phyloP scores from a whole-genome alignment of 2,113 vertebrate species.

The Urocitellus parryii region DNA sequence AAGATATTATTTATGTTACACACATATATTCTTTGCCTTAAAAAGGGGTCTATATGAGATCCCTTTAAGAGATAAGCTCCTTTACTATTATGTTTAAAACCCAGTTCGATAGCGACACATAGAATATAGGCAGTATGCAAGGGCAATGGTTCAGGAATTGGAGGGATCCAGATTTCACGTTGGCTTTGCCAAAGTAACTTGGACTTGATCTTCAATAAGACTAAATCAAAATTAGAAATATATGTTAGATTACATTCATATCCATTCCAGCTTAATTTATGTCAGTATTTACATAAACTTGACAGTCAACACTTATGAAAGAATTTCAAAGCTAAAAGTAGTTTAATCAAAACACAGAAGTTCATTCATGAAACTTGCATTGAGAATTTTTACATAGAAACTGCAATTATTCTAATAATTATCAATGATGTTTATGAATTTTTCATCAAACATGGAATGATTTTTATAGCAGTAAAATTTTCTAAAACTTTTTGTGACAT shows the following conservation, averaged over 20 bases:
- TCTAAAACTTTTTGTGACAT: background rate
- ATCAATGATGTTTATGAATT: background rate
- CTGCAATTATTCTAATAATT: background rate
- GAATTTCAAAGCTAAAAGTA: background rate
- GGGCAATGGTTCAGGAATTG: background rate
- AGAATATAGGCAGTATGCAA: background rate
- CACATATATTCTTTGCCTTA: background rate
- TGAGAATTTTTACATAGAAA: background rate
- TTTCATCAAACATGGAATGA: background rate
- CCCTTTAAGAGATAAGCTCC: background rate
- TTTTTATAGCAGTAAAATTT: constrained; percentile 1
- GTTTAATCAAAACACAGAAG: background rate
- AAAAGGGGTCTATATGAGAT: background rate
- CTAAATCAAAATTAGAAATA: background rate
- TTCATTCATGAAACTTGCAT: background rate
- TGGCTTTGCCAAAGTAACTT: background rate
- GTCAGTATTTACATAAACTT: constrained; percentile 32
- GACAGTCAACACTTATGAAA: background rate
- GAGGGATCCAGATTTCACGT: background rate
- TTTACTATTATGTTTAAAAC: constrained; percentile 22
- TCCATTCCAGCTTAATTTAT: background rate
- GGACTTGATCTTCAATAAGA: background rate
- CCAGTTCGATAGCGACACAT: background rate
- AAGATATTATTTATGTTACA: background rate
- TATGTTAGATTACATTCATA: background rate